These are phyloP conservation scores for Nomada flava DNA, from an alignment of 2,888 invertebrate genomes.

Conservation along the genomic window DNA sequence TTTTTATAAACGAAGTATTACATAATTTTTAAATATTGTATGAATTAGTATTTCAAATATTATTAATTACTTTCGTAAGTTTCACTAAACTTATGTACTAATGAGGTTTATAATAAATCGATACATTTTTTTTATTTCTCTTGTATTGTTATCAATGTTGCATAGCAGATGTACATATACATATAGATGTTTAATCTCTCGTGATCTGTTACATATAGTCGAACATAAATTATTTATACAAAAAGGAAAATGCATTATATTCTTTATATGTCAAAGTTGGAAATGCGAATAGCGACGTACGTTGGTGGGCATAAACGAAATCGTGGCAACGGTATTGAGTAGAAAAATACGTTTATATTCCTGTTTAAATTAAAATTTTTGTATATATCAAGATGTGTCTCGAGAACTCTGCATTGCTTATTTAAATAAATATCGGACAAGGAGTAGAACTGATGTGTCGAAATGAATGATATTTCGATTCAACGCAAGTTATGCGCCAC, in stretches of 20 bases:
- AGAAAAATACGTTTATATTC: slow-evolving; percentile 34
- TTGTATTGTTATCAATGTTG: slow-evolving; percentile 58
- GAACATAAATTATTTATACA: slow-evolving; percentile 48
- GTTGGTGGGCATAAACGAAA: slow-evolving; percentile 31
- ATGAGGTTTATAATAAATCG: slow-evolving; percentile 25
- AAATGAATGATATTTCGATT: slow-evolving; percentile 31
- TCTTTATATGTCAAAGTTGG: slow-evolving; percentile 3
- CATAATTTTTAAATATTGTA: not conserved
- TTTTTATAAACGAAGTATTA: no score
- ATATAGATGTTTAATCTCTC: slow-evolving; percentile 25
- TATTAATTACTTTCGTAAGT: no score
- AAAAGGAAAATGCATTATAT: slow-evolving; percentile 22
- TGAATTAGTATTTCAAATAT: no score
- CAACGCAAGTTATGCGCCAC: slow-evolving; percentile 31
- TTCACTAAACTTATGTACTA: not conserved
- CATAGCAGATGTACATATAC: slow-evolving; percentile 62
- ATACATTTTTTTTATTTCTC: slow-evolving; percentile 22
- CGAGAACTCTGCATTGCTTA: not conserved
- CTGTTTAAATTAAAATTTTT: slow-evolving; percentile 20
- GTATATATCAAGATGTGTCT: not conserved
- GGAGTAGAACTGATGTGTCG: not conserved
- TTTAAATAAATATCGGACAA: slow-evolving; percentile 44
- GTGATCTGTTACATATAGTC: slow-evolving; percentile 36
- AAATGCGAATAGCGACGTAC: slow-evolving; percentile 29
- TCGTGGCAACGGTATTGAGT: not conserved